phyloP scores from a whole-genome alignment of 1,140 invertebrate species.

The Melitaea cinxia region DNA sequence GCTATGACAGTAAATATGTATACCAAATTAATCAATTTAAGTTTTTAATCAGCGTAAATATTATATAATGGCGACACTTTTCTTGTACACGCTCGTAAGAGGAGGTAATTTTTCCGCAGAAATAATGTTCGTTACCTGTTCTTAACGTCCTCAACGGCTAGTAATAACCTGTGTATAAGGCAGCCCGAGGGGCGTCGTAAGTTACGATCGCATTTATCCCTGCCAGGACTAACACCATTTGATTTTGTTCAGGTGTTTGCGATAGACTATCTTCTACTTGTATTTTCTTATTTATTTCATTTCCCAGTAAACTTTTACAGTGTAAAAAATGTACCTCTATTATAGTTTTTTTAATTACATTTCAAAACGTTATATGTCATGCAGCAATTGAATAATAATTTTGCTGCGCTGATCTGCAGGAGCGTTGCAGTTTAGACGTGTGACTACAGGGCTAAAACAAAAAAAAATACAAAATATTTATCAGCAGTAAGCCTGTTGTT shows the following conservation, averaged over 20 bases:
- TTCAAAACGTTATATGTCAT: too few species aligned
- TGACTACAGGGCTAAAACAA: too few species aligned
- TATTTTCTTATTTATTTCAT: background rate
- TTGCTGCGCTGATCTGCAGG: too few species aligned
- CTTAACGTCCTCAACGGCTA: constrained; percentile 22
- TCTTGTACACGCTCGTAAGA: constrained; percentile 1
- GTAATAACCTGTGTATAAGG: constrained; percentile 64
- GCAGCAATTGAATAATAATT: too few species aligned
- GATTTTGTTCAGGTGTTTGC: constrained; percentile 40
- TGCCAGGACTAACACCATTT: constrained; percentile 56
- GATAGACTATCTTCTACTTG: background rate
- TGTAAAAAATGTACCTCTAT: too few species aligned
- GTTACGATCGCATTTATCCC: constrained; percentile 68
- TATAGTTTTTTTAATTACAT: too few species aligned
- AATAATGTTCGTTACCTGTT: constrained; percentile 35
- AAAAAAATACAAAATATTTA: too few species aligned
- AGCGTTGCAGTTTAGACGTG: too few species aligned
- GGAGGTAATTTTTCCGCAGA: constrained; percentile 23
- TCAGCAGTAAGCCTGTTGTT: too few species aligned
- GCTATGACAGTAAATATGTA: too few species aligned
- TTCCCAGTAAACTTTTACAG: too few species aligned
- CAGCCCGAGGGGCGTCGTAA: constrained; percentile 56
- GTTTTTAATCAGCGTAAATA: background rate
- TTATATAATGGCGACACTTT: background rate
- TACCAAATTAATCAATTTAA: too few species aligned